phyloP scores from a whole-genome alignment of 2,113 vertebrate genomes.

The Thymallus thymallus region DNA sequence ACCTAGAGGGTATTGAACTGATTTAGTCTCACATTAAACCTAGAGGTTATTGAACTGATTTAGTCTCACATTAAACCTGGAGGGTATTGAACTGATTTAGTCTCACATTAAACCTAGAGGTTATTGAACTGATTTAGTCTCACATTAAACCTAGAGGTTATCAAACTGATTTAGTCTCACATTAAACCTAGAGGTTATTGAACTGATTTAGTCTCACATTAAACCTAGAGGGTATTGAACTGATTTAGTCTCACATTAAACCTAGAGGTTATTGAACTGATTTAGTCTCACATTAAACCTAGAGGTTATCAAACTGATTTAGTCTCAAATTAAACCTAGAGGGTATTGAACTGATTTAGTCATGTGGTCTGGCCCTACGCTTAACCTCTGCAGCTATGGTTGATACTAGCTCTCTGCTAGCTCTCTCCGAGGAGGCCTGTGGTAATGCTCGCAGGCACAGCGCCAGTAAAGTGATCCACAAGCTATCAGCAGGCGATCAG shows the following conservation, averaged over 20 bases:
- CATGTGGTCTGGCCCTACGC: too few species aligned
- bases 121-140: background rate
- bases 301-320: too few species aligned
- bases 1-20: too few species aligned
- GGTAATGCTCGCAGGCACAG: slow-evolving; percentile 41
- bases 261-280: too few species aligned
- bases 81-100: background rate
- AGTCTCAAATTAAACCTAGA: background rate
- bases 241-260: background rate
- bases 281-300: background rate
- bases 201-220: background rate
- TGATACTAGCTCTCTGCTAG: too few species aligned
- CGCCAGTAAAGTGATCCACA: slow-evolving; percentile 61
- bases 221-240: too few species aligned
- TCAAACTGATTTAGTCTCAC: background rate
- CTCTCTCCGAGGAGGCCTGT: slow-evolving; percentile 9
- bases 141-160: too few species aligned
- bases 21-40: background rate
- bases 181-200: too few species aligned
- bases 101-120: too few species aligned
- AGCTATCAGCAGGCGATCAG: slow-evolving; percentile 59
- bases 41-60: too few species aligned
- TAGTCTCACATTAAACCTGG: background rate
- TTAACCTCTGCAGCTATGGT: too few species aligned
- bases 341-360: too few species aligned